Evolutionary conservation across 2,113 vertebrate species (phyloP), one percentile per base, ranked within the genome.

Genomic region (Phyllopteryx taeniolatus): DNA sequence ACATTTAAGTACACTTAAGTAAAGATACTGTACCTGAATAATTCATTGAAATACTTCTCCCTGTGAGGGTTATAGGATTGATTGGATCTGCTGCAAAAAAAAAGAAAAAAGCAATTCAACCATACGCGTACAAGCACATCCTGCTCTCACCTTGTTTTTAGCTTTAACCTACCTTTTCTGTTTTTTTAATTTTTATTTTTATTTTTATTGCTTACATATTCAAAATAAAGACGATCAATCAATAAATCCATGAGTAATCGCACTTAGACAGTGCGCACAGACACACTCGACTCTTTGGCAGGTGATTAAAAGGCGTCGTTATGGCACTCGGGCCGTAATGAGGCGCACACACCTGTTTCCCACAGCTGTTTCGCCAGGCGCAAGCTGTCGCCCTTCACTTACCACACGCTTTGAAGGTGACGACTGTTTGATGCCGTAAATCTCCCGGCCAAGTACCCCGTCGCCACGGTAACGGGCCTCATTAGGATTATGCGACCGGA

Each of bases 321-420:
- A 80, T 75, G 71, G 67, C 42, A 10, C 78, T 73, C 20, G 51
- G 73, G 76, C 68, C 17, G 0, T 81, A 89, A 85, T 83, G 85
- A 85, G 85, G 81, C 80, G 66, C 84, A 57, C 86, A 86, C 90
- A 90, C 90, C 88, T 91, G 88, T 87, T 87, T 78, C 68, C 67
- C 70, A 66, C 90, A 87, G 80, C 87, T 89, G 87, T 71, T 87
- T 47, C 14, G 5, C 70, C 5, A 46, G 49, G 80, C 84, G 78
- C 89, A 81, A 87, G 84, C 86, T 79, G 80, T 61, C 70, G 62
- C 78, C 82, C 81, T 87, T 83, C 69, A 76, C 80, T 83, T 65
- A 74, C 78, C 77, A 78, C 75, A 67, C 67, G 70, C 70, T 83
- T 71, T 69, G 71, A 80, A 83, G 86, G 80, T 79, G 79, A 89